phyloP scores from a whole-genome alignment of 2,113 vertebrate species.

The Cynopterus brachyotis region DNA sequence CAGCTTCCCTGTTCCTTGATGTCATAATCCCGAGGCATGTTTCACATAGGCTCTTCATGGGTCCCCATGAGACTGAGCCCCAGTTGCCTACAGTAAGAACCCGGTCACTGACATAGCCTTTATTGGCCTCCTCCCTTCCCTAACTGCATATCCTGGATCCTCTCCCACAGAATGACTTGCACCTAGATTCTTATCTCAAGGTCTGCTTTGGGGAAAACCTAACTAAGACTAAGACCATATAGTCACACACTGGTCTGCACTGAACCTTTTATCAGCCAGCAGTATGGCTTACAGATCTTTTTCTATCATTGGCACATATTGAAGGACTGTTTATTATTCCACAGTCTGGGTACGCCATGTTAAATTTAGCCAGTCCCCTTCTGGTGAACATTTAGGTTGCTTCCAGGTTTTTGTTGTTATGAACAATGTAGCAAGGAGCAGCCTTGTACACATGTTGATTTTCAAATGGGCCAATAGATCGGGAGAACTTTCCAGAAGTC shows the following conservation, averaged over 20 bases:
- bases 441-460: background rate
- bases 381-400: background rate
- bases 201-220: background rate
- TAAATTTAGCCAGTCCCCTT: background rate
- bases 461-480: background rate
- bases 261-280: background rate
- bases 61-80: background rate
- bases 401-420: background rate
- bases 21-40: background rate
- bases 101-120: background rate
- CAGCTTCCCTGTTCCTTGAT: background rate
- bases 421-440: background rate
- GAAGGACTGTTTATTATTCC: background rate
- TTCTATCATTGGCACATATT: background rate
- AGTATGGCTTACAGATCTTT: background rate
- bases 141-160: background rate
- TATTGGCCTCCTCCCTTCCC: background rate
- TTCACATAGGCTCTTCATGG: background rate
- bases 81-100: background rate
- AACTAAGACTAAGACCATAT: background rate
- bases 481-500: constrained; percentile 19
- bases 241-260: background rate
- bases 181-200: background rate
- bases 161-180: background rate
- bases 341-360: background rate